Conservation (phyloP, 2,797 vertebrate species). For the Macropus fuliginosus region DNA sequence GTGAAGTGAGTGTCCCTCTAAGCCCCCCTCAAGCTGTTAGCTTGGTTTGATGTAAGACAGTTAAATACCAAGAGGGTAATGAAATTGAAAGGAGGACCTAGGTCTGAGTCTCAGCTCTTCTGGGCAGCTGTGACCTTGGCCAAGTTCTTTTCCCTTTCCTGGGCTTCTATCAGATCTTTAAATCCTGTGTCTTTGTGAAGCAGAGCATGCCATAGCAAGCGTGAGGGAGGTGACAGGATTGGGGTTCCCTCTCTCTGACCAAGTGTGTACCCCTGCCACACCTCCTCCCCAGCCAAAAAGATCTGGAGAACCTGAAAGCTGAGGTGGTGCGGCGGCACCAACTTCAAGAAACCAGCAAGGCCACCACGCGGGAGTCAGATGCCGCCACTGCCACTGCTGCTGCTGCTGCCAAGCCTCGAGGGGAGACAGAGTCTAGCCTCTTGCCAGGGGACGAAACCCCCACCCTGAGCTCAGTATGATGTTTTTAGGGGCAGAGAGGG, state of each 20-base stretch:
- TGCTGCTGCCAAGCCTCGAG: conserved; percentile 56
- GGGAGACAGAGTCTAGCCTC: conserved; percentile 71
- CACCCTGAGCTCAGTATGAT: conserved; percentile 78
- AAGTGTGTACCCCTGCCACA: conserved; percentile 29
- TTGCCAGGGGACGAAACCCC: conserved; percentile 76
- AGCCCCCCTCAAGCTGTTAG: neutral
- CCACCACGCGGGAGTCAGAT: conserved; percentile 84
- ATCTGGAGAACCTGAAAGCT: conserved; percentile 97
- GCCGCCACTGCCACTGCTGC: conserved; percentile 77
- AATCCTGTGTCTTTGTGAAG: neutral
- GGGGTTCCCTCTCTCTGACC: conserved; percentile 31
- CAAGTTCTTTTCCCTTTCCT: too few species aligned
- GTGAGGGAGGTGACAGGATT: neutral
- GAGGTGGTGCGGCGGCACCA: conserved; percentile 97
- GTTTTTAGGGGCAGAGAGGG: conserved; percentile 78
- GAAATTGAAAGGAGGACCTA: neutral
- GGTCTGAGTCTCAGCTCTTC: too few species aligned
- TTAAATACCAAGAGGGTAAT: too few species aligned
- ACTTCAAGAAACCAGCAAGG: conserved; percentile 92
- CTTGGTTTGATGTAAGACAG: too few species aligned
- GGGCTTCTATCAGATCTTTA: too few species aligned
- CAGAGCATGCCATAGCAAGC: neutral
- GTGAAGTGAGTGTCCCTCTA: neutral
- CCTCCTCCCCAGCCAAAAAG: conserved; percentile 92
- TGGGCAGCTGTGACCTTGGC: too few species aligned